Base-by-base conservation (phyloP, 2,888 invertebrate genomes). In the Drosophila anomalipes region DNA sequence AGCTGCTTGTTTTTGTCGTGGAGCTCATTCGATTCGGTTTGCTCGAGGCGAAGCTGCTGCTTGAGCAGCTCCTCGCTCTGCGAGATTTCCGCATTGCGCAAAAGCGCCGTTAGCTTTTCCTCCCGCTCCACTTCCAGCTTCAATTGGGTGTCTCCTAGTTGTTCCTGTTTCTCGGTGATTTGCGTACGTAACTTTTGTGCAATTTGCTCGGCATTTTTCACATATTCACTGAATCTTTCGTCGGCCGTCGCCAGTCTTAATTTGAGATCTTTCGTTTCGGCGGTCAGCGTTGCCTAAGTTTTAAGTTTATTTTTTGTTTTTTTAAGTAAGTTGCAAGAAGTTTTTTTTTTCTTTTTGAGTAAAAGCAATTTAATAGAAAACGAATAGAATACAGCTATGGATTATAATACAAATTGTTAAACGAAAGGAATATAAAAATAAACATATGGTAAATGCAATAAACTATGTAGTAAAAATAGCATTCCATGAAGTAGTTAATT, bases 51-150 rank as follows among this genome's bases (percentile, higher is more conserved):
- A 91, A 96, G 95, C 83, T 97, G 95, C 88, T 97, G 96, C 88
- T 95, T 96, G 2, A 96, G 95, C 89, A 97, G 94, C 92, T 97
- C 97, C 86, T 96, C 95, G 76, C 96, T 96, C 92, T 97, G 97
- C 0, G 97, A 97, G 85, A 97, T 96, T 93, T 97, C 96, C 3
- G 97, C 97, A 92, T 97, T 97, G 57, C 97, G 94, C 64, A 97
- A 91, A 59, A 97, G 92, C 0, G 96, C 96, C 4, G 96, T 95
- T 90, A 97, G 96, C 89, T 97, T 97, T 79, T 97, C 97, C 12
- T 96, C 95, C 57, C 95, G 95, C 83, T 97, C 97, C 80, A 74
- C 67, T 78, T 93, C 93, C 54, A 93, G 80, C 47, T 83, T 76
- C 30, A 79, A 77, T 66, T 90, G 88, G 2, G 86, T 70, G 3